Conservation (phyloP, 2,888 invertebrate genomes). For the Conomelus anceps region DNA sequence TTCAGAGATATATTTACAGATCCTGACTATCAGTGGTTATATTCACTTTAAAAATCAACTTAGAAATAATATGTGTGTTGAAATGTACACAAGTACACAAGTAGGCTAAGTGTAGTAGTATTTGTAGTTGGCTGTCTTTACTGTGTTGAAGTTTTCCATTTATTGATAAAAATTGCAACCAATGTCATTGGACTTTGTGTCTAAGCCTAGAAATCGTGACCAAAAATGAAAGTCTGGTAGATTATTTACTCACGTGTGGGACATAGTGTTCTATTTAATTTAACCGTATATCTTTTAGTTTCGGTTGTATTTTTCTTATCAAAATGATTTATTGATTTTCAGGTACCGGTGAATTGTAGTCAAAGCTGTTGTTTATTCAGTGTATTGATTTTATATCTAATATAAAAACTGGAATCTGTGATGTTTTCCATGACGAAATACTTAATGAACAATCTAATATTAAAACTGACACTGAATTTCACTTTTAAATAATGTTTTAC, state of each 20-base stretch:
- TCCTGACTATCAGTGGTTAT: background rate
- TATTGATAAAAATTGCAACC: background rate
- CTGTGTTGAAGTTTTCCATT: background rate
- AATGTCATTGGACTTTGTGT: background rate
- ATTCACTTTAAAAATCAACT: background rate
- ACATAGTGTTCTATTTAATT: background rate
- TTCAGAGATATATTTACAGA: background rate
- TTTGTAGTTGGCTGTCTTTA: background rate
- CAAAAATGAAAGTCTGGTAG: background rate
- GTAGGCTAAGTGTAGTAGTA: too few relatives aligned
- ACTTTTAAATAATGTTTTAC: too few relatives aligned
- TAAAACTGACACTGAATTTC: too few relatives aligned
- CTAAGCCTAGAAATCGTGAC: background rate
- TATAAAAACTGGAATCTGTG: too few relatives aligned
- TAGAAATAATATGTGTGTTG: background rate
- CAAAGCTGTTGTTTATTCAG: background rate
- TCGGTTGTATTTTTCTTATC: background rate
- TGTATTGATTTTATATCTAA: background rate
- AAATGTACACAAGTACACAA: background rate
- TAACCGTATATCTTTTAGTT: background rate
- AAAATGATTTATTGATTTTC: background rate
- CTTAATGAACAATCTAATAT: too few relatives aligned
- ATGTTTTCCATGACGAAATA: too few relatives aligned
- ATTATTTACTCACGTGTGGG: background rate
- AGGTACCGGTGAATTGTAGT: background rate